These are phyloP conservation scores for Hypotaenidia philippensis DNA, from an alignment of 2,797 vertebrate species.

Conservation along the genomic window DNA sequence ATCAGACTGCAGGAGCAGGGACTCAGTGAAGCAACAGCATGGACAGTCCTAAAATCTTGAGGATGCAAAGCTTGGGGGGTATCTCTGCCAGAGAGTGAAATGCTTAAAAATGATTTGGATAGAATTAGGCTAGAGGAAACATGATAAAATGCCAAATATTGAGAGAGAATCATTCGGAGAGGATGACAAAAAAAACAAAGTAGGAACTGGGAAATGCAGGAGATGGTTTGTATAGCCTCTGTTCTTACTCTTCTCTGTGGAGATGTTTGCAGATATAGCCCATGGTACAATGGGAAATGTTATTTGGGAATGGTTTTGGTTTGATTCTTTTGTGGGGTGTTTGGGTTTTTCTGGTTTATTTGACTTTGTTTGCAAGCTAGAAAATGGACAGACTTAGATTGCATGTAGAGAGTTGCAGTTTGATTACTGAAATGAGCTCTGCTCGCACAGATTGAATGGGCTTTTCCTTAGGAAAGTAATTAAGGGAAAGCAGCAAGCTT, in stretches of 20 bases:
- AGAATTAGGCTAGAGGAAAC: background rate
- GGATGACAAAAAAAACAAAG: background rate
- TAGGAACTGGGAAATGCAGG: background rate
- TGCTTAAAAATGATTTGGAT: background rate
- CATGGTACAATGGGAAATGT: background rate
- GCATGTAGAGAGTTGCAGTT: background rate
- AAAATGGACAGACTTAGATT: background rate
- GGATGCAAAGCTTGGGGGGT: background rate
- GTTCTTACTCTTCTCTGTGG: background rate
- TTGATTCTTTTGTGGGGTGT: background rate
- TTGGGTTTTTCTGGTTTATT: background rate
- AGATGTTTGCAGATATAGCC: background rate
- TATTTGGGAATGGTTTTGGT: background rate
- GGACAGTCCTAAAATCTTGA: background rate
- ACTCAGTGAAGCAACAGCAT: background rate
- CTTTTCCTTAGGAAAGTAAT: slow-evolving; percentile 36
- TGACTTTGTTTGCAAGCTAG: background rate
- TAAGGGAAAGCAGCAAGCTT: background rate
- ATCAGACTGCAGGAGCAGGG: background rate
- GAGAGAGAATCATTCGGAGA: background rate
- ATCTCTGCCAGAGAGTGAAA: background rate
- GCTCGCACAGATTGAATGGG: background rate
- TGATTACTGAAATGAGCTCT: background rate
- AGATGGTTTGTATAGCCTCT: background rate
- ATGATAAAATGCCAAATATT: background rate